Conservation (phyloP, 1,140 invertebrate genomes). For the Tribolium castaneum region DNA sequence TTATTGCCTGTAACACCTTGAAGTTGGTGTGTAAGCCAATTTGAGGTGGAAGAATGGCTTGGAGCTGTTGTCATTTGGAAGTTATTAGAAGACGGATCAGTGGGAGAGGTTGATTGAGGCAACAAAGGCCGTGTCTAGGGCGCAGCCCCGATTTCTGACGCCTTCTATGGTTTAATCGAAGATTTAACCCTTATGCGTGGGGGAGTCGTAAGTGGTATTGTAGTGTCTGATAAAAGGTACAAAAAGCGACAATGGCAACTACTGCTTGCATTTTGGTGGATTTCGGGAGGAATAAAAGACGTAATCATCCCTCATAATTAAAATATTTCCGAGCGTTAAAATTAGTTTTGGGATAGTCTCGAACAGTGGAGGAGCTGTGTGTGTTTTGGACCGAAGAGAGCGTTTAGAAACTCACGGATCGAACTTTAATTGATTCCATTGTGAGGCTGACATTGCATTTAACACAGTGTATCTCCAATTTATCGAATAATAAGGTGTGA, state of each 20-base stretch:
- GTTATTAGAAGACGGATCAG: conserved; percentile 3
- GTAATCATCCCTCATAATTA: conserved; percentile 39
- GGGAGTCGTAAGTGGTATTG: conserved; percentile 37
- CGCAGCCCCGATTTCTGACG: conserved; percentile 33
- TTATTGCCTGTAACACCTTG: too few species aligned
- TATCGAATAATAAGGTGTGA: conserved; percentile 34
- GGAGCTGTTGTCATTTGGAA: neutral
- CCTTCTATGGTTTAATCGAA: conserved; percentile 40
- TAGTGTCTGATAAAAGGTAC: conserved; percentile 36
- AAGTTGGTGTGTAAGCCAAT: too few species aligned
- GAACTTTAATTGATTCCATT: conserved; percentile 42
- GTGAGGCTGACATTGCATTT: conserved; percentile 27
- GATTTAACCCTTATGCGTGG: conserved; percentile 39
- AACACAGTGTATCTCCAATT: conserved; percentile 32
- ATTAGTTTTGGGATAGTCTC: conserved; percentile 35
- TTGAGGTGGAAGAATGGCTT: neutral
- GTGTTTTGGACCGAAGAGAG: conserved; percentile 27
- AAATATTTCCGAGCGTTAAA: conserved; percentile 31
- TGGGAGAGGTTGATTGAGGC: conserved; percentile 2
- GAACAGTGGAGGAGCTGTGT: conserved; percentile 12
- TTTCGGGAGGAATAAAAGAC: conserved; percentile 13
- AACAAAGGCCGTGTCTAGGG: conserved; percentile 19
- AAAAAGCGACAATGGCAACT: conserved; percentile 30
- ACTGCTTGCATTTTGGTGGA: neutral
- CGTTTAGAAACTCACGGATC: conserved; percentile 31